phyloP scores from a whole-genome alignment of 1,140 invertebrate species.

The Sitophilus oryzae region DNA sequence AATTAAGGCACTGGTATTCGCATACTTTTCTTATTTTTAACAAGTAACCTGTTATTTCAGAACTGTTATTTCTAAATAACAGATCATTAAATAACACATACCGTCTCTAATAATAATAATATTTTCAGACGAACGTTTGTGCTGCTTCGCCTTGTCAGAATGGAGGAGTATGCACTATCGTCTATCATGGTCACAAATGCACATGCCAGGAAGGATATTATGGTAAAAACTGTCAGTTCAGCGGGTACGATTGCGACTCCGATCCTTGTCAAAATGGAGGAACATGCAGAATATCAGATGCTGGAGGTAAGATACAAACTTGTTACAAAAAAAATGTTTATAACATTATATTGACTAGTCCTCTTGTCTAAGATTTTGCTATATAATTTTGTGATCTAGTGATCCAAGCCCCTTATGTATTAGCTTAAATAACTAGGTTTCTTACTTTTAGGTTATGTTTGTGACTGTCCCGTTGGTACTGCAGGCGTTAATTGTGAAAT shows the following conservation, averaged over 20 bases:
- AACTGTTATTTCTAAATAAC: no score
- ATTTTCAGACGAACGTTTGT: conserved; percentile 73
- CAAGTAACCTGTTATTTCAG: no score
- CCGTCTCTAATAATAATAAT: no score
- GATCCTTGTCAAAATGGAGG: conserved; percentile 79
- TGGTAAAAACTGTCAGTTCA: conserved; percentile 83
- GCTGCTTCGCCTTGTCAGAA: conserved; percentile 84
- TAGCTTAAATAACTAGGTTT: no score
- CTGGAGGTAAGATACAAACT: conserved; percentile 45
- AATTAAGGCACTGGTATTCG: no score
- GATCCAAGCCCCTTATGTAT: no score
- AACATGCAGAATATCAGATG: conserved; percentile 58
- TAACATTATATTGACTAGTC: no score
- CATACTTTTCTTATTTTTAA: no score
- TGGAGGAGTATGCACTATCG: conserved; percentile 77
- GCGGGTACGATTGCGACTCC: conserved; percentile 76
- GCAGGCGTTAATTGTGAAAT: conserved; percentile 75
- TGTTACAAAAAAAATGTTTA: no score
- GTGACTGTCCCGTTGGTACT: conserved; percentile 67
- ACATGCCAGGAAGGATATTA: conserved; percentile 77
- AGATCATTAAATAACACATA: no score
- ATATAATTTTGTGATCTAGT: no score
- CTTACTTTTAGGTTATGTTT: conserved; percentile 55
- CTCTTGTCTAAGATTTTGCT: no score
- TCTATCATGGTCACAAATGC: conserved; percentile 73